Conservation (phyloP, 2,797 vertebrate species). For the Melanotaenia nigrans region DNA sequence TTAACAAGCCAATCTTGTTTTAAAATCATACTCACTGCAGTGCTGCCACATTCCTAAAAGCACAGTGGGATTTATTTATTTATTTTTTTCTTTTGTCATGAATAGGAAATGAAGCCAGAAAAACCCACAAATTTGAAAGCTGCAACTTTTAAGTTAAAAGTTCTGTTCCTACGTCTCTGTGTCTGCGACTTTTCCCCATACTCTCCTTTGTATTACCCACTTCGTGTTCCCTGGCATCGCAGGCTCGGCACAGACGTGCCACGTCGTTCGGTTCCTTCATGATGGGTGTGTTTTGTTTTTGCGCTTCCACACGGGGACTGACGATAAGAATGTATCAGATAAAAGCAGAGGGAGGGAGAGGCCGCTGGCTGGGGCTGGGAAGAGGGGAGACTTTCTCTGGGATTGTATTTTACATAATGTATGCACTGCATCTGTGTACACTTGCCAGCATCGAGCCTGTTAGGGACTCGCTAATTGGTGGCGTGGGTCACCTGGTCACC, state of each 20-base stretch:
- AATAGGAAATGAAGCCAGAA: slow-evolving; percentile 54
- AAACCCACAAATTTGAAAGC: slow-evolving; percentile 45
- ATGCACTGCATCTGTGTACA: slow-evolving; percentile 65
- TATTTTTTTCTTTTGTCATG: slow-evolving; percentile 11
- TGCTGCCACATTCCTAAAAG: slow-evolving; percentile 48
- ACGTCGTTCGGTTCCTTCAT: slow-evolving; percentile 33
- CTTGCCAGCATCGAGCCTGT: slow-evolving; percentile 56
- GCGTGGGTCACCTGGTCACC: slow-evolving; percentile 78
- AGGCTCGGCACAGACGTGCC: slow-evolving; percentile 40
- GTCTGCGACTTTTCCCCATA: slow-evolving; percentile 3
- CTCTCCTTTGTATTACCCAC: slow-evolving; percentile 55
- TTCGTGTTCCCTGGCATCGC: slow-evolving; percentile 16
- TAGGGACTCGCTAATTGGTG: slow-evolving; percentile 75
- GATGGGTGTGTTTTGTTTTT: slow-evolving; percentile 48
- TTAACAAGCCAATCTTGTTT: slow-evolving; percentile 66
- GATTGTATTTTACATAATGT: slow-evolving; percentile 75
- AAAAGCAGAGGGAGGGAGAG: slow-evolving; percentile 54
- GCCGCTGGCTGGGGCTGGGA: slow-evolving; percentile 24
- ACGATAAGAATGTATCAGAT: slow-evolving; percentile 63
- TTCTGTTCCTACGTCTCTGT: slow-evolving; percentile 6
- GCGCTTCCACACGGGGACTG: slow-evolving; percentile 35
- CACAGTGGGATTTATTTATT: slow-evolving; percentile 40
- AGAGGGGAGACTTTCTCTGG: slow-evolving; percentile 49
- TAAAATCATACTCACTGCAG: slow-evolving; percentile 34
- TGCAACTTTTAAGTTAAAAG: slow-evolving; percentile 27